Percentiles rank a stretch among this genome's conserved stretches.
These are phyloP conservation scores for Fregata magnificens DNA, from an alignment of 2,113 vertebrate species.

Conservation along the genomic window DNA sequence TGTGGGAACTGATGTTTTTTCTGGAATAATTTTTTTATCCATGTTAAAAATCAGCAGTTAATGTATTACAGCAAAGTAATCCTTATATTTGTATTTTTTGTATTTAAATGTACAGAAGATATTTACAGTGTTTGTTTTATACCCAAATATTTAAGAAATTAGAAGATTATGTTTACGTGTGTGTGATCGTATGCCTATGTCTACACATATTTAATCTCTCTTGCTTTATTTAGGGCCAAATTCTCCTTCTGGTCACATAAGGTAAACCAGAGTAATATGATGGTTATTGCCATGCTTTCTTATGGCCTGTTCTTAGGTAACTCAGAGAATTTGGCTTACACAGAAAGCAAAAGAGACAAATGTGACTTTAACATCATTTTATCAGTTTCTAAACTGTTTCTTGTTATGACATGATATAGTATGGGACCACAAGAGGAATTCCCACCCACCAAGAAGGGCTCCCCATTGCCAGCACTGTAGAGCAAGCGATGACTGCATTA, in stretches of 20 bases:
- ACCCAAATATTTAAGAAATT: background rate
- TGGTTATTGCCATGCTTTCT: background rate
- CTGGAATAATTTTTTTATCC: background rate
- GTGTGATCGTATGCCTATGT: background rate
- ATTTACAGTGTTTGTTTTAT: background rate
- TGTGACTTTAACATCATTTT: background rate
- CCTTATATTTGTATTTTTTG: background rate
- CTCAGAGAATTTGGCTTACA: background rate
- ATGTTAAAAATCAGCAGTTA: background rate
- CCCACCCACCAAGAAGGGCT: background rate
- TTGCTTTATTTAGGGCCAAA: background rate
- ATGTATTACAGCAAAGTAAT: background rate
- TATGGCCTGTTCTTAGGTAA: background rate
- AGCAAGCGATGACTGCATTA: fast-evolving
- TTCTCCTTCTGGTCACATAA: background rate
- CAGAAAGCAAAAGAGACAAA: background rate
- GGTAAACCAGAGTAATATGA: background rate
- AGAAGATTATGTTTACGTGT: background rate
- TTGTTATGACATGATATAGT: background rate
- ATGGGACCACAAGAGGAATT: background rate
- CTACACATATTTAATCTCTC: background rate
- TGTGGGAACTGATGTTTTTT: background rate
- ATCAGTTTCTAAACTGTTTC: background rate
- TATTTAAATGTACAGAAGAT: background rate
- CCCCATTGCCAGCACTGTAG: background rate